phyloP scores from a whole-genome alignment of 2,797 vertebrate genomes.

The Gallinago stenura region DNA sequence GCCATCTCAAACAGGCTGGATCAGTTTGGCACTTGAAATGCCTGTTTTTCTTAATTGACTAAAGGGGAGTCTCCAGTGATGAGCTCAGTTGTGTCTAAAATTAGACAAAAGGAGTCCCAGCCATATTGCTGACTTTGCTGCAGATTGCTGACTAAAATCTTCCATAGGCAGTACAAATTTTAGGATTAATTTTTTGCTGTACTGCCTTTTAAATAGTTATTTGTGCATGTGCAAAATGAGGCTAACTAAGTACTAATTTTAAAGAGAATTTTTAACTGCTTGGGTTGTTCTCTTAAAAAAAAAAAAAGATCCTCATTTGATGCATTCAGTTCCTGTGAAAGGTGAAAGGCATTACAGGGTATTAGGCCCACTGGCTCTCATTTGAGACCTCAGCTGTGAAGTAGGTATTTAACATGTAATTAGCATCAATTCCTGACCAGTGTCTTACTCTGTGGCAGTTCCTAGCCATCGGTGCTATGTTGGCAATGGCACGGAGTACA shows the following conservation, averaged over 20 bases:
- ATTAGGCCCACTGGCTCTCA: neutral
- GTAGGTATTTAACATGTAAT: neutral
- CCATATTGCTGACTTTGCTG: conserved; percentile 47
- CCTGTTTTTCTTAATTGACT: neutral
- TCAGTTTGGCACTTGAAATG: neutral
- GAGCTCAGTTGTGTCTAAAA: conserved; percentile 35
- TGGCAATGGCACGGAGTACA: conserved; percentile 82
- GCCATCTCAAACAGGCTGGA: neutral
- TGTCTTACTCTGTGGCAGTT: conserved; percentile 70
- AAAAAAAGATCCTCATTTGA: neutral
- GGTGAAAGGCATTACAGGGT: neutral
- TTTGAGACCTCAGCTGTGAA: neutral
- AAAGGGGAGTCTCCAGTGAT: neutral
- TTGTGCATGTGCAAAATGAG: neutral
- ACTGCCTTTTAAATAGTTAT: neutral
- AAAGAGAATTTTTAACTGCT: neutral
- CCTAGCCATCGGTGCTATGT: conserved; percentile 81
- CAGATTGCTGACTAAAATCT: conserved; percentile 33
- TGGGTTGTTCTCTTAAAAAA: neutral
- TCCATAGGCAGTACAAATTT: neutral
- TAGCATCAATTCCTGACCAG: neutral
- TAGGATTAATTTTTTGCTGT: neutral
- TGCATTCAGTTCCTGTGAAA: neutral
- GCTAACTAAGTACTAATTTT: neutral
- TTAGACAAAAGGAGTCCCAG: conserved; percentile 34